Evolutionary conservation across 2,888 invertebrate genomes (phyloP), one percentile per base, ranked within the genome.

Genomic region (Tetrapedia diversipes): DNA sequence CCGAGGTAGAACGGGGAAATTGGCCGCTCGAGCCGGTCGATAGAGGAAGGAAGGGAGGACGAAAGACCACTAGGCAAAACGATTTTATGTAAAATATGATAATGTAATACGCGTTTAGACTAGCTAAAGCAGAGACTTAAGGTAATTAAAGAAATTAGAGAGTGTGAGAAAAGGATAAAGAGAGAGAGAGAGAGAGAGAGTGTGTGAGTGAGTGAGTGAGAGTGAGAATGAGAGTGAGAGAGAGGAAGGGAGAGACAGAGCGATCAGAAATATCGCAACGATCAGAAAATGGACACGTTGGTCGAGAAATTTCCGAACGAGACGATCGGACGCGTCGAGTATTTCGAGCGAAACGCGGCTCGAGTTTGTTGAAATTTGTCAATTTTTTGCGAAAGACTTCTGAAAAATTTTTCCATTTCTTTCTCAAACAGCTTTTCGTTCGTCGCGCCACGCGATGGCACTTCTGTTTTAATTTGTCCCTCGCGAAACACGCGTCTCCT

Each of bases 121-220:
- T 86, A 86, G 82, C 69, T 82, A 79, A 84, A 80, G 64, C 78
- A 85, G 83, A 86, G 79, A 78, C 82, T 84, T 83, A 85, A 77
- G 72, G 54, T 85, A 85, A 73, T 68, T 79, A 73, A 79, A 67
- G 63, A 63, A 51, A 45, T 61, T 54, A 70, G 57, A 66, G 49
- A 27, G 34, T 54, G 34, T 34, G 47, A 66, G 61, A 22, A 19
- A 37, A 22, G 37, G 11, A 47, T 11, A 19, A 43, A 53, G 53
- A 53, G 34, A 32, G n/a, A 53, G 43, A 65, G 19, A 11, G 19
- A 53, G 24, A 32, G 57, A 57, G 32, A 41, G 24, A 56, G 11
- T 4, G 37, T 24, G 43, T 49, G 43, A 22, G 53, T 6, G 56
- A 19, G 19, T n/a, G 41, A 11, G 41, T 8, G 19, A 39, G 19